phyloP scores from a whole-genome alignment of 2,113 vertebrate genomes.

The Sebastes fasciatus region DNA sequence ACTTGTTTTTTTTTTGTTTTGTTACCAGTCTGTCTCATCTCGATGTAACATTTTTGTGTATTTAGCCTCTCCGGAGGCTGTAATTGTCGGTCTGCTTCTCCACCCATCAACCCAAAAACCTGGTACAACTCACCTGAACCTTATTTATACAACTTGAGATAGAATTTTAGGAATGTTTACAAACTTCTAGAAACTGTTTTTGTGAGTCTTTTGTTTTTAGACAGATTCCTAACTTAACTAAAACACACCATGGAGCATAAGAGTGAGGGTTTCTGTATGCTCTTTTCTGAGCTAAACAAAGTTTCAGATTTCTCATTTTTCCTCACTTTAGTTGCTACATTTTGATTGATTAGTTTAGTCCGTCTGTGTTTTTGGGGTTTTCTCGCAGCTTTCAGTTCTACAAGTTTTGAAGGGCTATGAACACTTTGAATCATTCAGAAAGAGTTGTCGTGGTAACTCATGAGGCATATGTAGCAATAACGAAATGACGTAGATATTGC shows the following conservation, averaged over 20 bases:
- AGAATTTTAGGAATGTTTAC: constrained; percentile 70
- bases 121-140: constrained; percentile 41
- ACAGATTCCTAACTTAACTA: constrained; percentile 49
- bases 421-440: constrained; percentile 53
- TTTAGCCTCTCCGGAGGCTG: constrained; percentile 25
- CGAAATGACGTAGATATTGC: constrained; percentile 29
- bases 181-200: constrained; percentile 66
- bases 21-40: constrained; percentile 24
- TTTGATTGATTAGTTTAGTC: constrained; percentile 19
- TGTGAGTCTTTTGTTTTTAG: constrained; percentile 57
- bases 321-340: background rate
- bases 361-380: constrained; percentile 29
- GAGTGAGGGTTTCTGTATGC: constrained; percentile 24
- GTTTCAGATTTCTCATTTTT: constrained; percentile 3
- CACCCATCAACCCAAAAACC: constrained; percentile 10
- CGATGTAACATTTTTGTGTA: constrained; percentile 36
- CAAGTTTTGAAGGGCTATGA: constrained; percentile 79
- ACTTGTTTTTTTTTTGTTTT: constrained; percentile 32
- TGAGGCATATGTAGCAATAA: constrained; percentile 81
- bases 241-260: constrained; percentile 25
- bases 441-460: constrained; percentile 45
- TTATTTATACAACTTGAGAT: constrained; percentile 49
- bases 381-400: constrained; percentile 32
- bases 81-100: constrained; percentile 21
- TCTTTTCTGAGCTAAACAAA: constrained; percentile 44